Conservation (phyloP, 2,888 invertebrate genomes). For the Rhagophthalmus giganteus region DNA sequence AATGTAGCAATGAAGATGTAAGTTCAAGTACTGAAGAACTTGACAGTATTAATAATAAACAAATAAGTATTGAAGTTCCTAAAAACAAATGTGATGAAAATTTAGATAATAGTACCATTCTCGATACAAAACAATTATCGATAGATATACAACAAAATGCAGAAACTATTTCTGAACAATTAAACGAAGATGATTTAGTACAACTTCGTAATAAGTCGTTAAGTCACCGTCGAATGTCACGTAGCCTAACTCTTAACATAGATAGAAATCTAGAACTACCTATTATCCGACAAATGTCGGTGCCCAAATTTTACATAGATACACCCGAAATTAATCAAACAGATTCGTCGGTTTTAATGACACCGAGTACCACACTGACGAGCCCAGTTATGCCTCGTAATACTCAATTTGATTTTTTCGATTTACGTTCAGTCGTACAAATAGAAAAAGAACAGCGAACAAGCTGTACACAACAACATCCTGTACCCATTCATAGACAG, state of each 20-base stretch:
- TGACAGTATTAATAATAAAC: slow-evolving; percentile 8
- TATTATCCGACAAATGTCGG: slow-evolving; percentile 51
- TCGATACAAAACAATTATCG: neutral
- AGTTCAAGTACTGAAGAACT: slow-evolving; percentile 3
- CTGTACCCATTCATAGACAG: slow-evolving; percentile 27
- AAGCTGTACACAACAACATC: neutral
- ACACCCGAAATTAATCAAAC: slow-evolving; percentile 50
- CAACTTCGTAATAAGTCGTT: slow-evolving; percentile 48
- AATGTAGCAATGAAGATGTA: slow-evolving; percentile 6
- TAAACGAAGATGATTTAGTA: slow-evolving; percentile 24
- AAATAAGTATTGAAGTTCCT: slow-evolving; percentile 3
- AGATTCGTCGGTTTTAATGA: slow-evolving; percentile 42
- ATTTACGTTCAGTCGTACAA: slow-evolving; percentile 54
- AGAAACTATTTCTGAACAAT: neutral
- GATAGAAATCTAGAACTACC: slow-evolving; percentile 46
- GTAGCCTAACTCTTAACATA: slow-evolving; percentile 48
- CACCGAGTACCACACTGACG: slow-evolving; percentile 43
- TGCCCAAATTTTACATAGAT: slow-evolving; percentile 54
- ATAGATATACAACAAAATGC: neutral
- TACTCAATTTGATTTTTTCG: slow-evolving; percentile 43
- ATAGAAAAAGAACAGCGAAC: slow-evolving; percentile 45
- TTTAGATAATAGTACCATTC: neutral
- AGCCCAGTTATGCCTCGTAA: slow-evolving; percentile 47
- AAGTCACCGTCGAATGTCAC: slow-evolving; percentile 50
- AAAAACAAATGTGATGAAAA: neutral